A percentile compares a stretch with the other conserved stretches of the same genome.
Evolutionary conservation across 64 coral and sea anemone species (phyloP).

Genomic region (Acropora yongei): DNA sequence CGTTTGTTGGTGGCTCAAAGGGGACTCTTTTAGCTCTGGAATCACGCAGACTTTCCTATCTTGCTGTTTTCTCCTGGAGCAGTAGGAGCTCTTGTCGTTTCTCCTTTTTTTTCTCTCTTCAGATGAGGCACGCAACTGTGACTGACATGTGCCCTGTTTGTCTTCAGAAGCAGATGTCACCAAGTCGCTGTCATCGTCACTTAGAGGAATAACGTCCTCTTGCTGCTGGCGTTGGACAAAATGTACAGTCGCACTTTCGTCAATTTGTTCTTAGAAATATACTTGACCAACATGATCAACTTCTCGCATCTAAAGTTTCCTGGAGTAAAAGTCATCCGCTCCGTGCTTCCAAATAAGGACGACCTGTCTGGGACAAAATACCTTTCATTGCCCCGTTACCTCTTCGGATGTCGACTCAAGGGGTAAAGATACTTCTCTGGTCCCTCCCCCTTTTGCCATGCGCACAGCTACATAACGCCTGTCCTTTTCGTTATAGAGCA

Average conservation of each 20-base stretch:
- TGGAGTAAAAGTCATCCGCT: constrained; percentile 1
- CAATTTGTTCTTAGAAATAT: constrained; percentile 8
- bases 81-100: too few species aligned
- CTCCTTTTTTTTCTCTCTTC: too few species aligned
- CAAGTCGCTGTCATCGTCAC: constrained; percentile 2
- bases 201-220: neutral
- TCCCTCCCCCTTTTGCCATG: constrained; percentile 22
- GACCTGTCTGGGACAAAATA: neutral
- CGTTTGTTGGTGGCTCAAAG: neutral
- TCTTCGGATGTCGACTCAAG: neutral
- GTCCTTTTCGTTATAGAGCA: constrained; percentile 8
- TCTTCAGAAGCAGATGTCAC: neutral
- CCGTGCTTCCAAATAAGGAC: neutral
- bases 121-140: too few species aligned
- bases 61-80: neutral
- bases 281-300: neutral
- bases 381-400: neutral
- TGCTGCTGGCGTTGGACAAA: neutral
- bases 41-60: constrained; percentile 22
- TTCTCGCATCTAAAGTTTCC: constrained; percentile 36
- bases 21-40: neutral
- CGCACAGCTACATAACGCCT: constrained; percentile 29
- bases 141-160: neutral
- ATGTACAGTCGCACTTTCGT: constrained; percentile 17
- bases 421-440: constrained; percentile 9